Evolutionary conservation across 2,888 invertebrate genomes (phyloP), one percentile per base, ranked within the genome.

Genomic region (Lasius fuliginosus): DNA sequence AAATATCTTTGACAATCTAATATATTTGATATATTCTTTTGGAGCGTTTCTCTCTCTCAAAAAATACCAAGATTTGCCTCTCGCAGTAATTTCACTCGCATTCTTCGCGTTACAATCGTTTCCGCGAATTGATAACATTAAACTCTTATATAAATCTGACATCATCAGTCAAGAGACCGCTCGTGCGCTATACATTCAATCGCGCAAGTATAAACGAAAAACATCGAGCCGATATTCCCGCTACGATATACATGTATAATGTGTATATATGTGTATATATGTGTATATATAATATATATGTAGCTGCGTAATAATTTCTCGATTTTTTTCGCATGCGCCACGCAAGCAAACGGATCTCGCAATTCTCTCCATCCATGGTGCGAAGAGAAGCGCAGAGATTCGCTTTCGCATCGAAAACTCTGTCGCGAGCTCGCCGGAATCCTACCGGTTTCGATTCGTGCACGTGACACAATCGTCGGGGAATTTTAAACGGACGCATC

Each of bases 111-210:
- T 49, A 62, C 76, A 49, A 62, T 65, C 42, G 36, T 79, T 77
- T 82, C 64, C 65, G 53, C 36, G 79, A 65, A 82, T 33, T 82
- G 79, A 79, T 82, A 77, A 82, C 81, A 60, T 81, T 49, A 64
- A 56, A 77, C 82, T 81, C 79, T 82, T 77, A 82, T 64, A 77
- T 82, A 82, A 82, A 82, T 74, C 74, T 79, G 79, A 79, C 79
- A 79, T 79, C 79, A 79, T 79, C 56, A 74, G 15, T 40, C 53
- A 49, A 8, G 42, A 46, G 27, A 18, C 23, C 33, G 46, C 23
- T 64, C 8, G 46, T 9, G 49, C 49, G 36, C 18, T 15, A 8
- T 11, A 27, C 36, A 11, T 46, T 46, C 36, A n/a, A 42, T 58
- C 42, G 53, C 53, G n/a, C 11, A 6, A 3, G 18, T 46, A 18